Percentiles rank a stretch among this genome's conserved stretches.
phyloP scores from a whole-genome alignment of 35 echinoderm and acorn worm genomes.

The Ophiothrix spiculata region DNA sequence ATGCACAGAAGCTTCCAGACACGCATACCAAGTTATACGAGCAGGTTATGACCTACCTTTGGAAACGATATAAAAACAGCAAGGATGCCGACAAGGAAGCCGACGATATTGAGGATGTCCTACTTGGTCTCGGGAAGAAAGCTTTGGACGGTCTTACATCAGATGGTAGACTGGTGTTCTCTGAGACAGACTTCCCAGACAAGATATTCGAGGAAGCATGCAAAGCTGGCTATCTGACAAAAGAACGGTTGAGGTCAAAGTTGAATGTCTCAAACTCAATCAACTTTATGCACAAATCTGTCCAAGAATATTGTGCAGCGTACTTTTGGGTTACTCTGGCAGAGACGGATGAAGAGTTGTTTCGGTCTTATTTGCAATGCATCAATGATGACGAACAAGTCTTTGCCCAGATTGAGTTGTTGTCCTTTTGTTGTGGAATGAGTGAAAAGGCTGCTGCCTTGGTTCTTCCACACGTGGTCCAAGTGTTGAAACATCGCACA shows the following conservation, averaged over 20 bases:
- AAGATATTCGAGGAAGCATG: not conserved
- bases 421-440: slow-evolving; percentile 4
- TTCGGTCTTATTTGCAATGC: not conserved
- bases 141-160: not conserved
- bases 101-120: not conserved
- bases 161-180: not conserved
- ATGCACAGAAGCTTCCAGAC: not conserved
- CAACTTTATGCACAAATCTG: not conserved
- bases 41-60: not conserved
- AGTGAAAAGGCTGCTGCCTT: not conserved
- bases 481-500: not conserved
- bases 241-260: not conserved
- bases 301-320: not conserved
- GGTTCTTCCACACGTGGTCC: not conserved
- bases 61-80: not conserved
- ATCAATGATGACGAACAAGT: not conserved
- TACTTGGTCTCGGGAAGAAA: not conserved
- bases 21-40: not conserved
- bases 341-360: not conserved
- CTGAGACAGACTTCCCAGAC: not conserved
- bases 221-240: not conserved
- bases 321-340: not conserved
- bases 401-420: not conserved
- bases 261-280: not conserved
- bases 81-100: not conserved